Base-by-base conservation (phyloP, 2,888 invertebrate genomes). In the Drosophila rubida region DNA sequence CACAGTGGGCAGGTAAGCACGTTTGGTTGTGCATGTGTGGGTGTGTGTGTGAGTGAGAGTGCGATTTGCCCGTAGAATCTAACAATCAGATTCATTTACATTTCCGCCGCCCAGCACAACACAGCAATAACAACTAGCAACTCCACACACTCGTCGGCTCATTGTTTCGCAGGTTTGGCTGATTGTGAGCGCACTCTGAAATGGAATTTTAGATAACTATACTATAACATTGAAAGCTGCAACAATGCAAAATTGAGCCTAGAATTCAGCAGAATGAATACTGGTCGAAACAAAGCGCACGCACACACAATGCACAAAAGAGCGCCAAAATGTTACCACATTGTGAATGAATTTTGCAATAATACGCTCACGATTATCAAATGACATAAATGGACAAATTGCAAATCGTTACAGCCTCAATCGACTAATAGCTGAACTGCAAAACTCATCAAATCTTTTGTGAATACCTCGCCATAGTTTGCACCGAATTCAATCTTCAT, bases 81-180 rank as follows among this genome's bases (percentile, higher is more conserved):
- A 71, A 71, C 73, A 70, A 75, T 75, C 75, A 63, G 75, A 74
- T 77, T 74, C 74, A 77, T 77, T 78, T 76, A 74, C 78, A 78
- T 86, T 86, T 84, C 77, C 77, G 80, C 68, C 62, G 62, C 51
- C 75, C 80, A 64, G 54, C 49, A 55, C 51, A 60, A 50, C 59
- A 72, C 4, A 25, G 45, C 51, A 51, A 59, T 58, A 61, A 50
- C 58, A 59, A 57, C 57, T 35, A 44, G 22, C 45, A 60, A 69
- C 70, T 54, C 41, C 49, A 55, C 37, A 30, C 27, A 51, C 39
- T 4, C 32, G n/a, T 32, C 4, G 13, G 27, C 57, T 64, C 44
- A 64, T 75, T 71, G 71, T 75, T 75, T 55, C 42, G 32, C 13
- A 42, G 51, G 41, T 44, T 64, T 41, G 37, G 61, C 32, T 57